Evolutionary conservation across 2,113 vertebrate species (phyloP).

Genomic region (Verasper variegatus): DNA sequence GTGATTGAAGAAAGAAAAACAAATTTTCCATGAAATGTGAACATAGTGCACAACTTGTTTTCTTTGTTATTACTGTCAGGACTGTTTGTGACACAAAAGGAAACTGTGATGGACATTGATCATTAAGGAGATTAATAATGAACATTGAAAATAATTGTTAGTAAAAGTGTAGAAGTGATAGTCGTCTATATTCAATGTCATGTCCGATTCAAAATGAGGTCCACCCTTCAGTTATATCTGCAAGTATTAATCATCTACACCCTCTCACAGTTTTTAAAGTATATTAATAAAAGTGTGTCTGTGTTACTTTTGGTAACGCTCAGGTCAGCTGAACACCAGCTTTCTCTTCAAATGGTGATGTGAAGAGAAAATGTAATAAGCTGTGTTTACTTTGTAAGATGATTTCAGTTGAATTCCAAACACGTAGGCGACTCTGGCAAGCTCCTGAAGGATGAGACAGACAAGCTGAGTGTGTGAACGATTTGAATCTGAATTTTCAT

Average conservation of each 20-base stretch:
- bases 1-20: too few relatives aligned
- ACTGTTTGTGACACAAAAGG: too few relatives aligned
- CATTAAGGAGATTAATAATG: too few relatives aligned
- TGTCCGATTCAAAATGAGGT: too few relatives aligned
- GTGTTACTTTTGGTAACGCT: not conserved
- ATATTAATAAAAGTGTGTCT: not conserved
- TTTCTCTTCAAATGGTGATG: not conserved
- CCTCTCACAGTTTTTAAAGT: not conserved
- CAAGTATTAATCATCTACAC: not conserved
- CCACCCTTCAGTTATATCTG: too few relatives aligned
- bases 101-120: too few relatives aligned
- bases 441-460: not conserved
- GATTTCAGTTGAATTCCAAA: not conserved
- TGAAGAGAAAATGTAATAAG: not conserved
- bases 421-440: not conserved
- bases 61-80: too few relatives aligned
- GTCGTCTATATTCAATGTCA: too few relatives aligned
- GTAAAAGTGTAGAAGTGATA: too few relatives aligned
- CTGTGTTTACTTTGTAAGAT: not conserved
- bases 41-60: too few relatives aligned
- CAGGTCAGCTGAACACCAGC: not conserved
- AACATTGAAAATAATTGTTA: too few relatives aligned
- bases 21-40: too few relatives aligned
- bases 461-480: conserved; percentile 14
- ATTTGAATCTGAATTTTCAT: conserved; percentile 20